These are phyloP conservation scores for Lytechinus pictus DNA, from an alignment of 35 echinoderm and acorn worm genomes.

Conservation along the genomic window DNA sequence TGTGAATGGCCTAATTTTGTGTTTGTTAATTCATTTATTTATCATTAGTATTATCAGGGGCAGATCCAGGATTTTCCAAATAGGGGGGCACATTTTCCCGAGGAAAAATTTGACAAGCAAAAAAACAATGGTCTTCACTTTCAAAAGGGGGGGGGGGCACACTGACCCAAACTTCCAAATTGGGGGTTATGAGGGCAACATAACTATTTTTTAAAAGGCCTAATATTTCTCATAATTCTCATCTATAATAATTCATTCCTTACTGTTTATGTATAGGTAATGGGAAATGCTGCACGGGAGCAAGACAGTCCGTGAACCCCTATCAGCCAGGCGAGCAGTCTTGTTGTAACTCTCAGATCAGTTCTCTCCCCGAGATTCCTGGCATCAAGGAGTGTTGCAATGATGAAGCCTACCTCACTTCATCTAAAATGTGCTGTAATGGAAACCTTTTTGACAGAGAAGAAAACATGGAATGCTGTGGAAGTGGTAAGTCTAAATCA, in stretches of 20 bases:
- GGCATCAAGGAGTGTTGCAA: background rate
- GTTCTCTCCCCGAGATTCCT: background rate
- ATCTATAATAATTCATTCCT: background rate
- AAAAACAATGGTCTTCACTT: too few relatives aligned
- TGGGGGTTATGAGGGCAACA: too few relatives aligned
- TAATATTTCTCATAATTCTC: too few relatives aligned
- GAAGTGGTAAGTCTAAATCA: background rate
- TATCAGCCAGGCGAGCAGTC: background rate
- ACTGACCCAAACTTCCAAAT: too few relatives aligned
- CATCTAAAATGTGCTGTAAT: background rate
- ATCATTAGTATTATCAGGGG: too few relatives aligned
- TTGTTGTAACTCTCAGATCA: background rate
- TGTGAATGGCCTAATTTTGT: too few relatives aligned
- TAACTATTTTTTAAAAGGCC: too few relatives aligned
- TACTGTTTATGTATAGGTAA: background rate
- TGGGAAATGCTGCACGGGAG: background rate
- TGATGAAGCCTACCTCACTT: background rate
- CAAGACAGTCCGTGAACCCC: background rate
- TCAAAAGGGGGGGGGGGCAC: too few relatives aligned
- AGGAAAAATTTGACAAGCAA: too few relatives aligned
- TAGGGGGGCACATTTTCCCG: too few relatives aligned
- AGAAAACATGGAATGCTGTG: background rate
- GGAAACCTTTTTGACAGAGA: background rate
- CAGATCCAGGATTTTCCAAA: too few relatives aligned
- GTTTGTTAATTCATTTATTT: too few relatives aligned